Evolutionary conservation across 2,113 vertebrate genomes (phyloP).

Genomic region (Gallinago paraguaiae): DNA sequence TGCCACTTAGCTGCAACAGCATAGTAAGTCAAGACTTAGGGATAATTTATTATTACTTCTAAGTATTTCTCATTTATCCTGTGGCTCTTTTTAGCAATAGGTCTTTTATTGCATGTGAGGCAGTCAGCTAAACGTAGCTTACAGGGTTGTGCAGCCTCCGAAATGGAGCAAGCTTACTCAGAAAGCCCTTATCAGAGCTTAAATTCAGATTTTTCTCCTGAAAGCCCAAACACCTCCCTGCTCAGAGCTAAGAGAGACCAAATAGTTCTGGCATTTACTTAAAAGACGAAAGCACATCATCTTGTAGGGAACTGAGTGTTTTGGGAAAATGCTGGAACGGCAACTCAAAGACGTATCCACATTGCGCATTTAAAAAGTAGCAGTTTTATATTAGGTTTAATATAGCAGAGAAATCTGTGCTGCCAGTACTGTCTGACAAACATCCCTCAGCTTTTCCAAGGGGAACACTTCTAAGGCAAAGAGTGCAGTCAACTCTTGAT

Average conservation of each 20-base stretch:
- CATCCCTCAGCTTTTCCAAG: conserved; percentile 40
- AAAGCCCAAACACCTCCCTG: background rate
- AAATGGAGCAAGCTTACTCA: background rate
- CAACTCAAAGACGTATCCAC: background rate
- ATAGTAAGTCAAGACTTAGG: background rate
- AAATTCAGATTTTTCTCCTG: background rate
- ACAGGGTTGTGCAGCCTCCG: background rate
- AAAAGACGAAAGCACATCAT: background rate
- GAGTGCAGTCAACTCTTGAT: conserved; percentile 25
- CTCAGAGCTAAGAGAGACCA: background rate
- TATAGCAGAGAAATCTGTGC: conserved; percentile 50
- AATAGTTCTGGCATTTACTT: background rate
- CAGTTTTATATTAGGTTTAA: conserved; percentile 30
- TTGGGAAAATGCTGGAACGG: background rate
- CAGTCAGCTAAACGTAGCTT: background rate
- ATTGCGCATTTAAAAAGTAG: background rate
- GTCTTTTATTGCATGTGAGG: background rate
- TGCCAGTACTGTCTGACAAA: conserved; percentile 41
- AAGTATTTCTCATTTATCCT: background rate
- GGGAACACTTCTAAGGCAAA: background rate
- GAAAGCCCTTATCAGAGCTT: background rate
- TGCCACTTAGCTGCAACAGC: background rate
- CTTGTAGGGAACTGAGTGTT: background rate
- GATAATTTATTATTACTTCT: background rate
- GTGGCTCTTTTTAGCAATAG: background rate